Evolutionary conservation across 2,113 vertebrate genomes (phyloP).

Genomic region (Sinocyclocheilus grahami): DNA sequence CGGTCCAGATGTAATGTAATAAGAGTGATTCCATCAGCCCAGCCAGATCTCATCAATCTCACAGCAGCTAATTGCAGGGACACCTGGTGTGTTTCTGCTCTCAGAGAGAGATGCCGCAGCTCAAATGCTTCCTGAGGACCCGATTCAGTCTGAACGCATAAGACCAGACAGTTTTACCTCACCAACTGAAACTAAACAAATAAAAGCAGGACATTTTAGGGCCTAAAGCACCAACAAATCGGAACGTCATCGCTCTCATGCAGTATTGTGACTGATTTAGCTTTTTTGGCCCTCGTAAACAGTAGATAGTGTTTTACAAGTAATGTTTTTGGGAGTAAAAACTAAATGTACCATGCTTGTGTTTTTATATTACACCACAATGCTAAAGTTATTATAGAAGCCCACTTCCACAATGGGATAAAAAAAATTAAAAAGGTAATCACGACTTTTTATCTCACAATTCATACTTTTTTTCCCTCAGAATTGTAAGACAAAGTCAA

Average conservation of each 20-base stretch:
- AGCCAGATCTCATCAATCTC: conserved; percentile 56
- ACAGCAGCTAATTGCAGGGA: conserved; percentile 55
- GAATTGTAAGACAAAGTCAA: no score
- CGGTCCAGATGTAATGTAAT: conserved; percentile 61
- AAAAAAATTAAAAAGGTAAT: no score
- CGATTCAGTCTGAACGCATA: background rate
- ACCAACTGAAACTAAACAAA: background rate
- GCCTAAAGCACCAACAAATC: background rate
- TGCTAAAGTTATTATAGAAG: no score
- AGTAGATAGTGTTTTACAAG: no score
- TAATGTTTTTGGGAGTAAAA: no score
- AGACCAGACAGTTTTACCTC: background rate
- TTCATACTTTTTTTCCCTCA: no score
- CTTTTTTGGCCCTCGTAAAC: background rate
- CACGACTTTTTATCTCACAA: no score
- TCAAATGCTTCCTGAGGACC: conserved; percentile 8
- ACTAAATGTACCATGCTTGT: no score
- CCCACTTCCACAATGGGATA: no score
- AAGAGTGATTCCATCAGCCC: conserved; percentile 34
- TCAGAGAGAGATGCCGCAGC: conserved; percentile 10
- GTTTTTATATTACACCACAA: no score
- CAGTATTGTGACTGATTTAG: background rate
- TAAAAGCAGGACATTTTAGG: background rate
- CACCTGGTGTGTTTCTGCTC: conserved; percentile 46
- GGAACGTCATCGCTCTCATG: background rate